phyloP scores from a whole-genome alignment of 2,888 invertebrate genomes.

The Meloe dianella region DNA sequence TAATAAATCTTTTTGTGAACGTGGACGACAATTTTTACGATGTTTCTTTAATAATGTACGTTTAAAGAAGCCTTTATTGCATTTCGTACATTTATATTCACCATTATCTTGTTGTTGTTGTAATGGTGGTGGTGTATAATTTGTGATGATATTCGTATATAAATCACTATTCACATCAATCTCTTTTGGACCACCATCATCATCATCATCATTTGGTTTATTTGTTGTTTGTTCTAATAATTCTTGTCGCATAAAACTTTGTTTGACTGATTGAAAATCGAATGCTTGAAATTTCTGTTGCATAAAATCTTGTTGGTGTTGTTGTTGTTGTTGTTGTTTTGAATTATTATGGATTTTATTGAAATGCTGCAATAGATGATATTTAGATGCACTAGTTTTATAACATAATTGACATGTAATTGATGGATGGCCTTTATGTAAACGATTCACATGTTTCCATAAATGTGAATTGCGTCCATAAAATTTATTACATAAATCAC shows the following conservation, averaged over 20 bases:
- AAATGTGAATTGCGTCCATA: constrained; percentile 67
- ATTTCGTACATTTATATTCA: constrained; percentile 63
- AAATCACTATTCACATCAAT: constrained; percentile 56
- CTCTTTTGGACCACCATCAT: constrained; percentile 50
- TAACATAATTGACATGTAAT: constrained; percentile 66
- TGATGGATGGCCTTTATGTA: constrained; percentile 65
- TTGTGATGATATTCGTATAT: constrained; percentile 58
- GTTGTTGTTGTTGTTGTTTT: constrained; percentile 37
- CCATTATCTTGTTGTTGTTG: constrained; percentile 51
- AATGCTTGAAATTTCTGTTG: constrained; percentile 55
- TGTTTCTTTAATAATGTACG: constrained; percentile 64
- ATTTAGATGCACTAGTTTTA: constrained; percentile 66
- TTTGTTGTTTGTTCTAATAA: constrained; percentile 42
- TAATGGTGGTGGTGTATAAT: constrained; percentile 56
- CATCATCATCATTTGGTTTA: constrained; percentile 37
- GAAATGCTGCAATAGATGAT: constrained; percentile 65
- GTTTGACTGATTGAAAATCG: constrained; percentile 52
- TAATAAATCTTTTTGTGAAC: constrained; percentile 62
- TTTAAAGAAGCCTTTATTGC: constrained; percentile 65
- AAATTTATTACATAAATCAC: constrained; percentile 67
- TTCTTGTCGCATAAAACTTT: constrained; percentile 54
- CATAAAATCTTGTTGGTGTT: constrained; percentile 40
- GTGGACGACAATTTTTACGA: constrained; percentile 63
- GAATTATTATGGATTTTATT: constrained; percentile 61
- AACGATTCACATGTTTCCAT: constrained; percentile 68